phyloP scores from a whole-genome alignment of 2,888 invertebrate species.

The Caenorhabditis japonica region DNA sequence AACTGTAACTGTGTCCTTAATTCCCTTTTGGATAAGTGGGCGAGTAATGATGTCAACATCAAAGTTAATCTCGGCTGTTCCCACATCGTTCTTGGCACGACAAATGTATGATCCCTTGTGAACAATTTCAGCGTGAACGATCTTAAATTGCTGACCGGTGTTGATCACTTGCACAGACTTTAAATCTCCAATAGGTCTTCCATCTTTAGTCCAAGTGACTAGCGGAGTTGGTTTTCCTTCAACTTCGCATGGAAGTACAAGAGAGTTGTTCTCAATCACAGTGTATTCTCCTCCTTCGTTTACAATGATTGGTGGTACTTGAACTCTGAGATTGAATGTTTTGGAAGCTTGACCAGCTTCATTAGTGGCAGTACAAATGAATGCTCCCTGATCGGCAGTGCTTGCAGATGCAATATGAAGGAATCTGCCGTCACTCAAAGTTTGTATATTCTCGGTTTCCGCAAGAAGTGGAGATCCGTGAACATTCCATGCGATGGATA shows the following conservation, averaged over 20 bases:
- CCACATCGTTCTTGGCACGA: constrained; percentile 72
- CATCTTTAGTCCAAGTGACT: constrained; percentile 78
- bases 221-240: constrained; percentile 79
- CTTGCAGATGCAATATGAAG: constrained; percentile 80
- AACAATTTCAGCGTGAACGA: constrained; percentile 64
- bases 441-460: constrained; percentile 58
- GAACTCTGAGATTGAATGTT: constrained; percentile 66
- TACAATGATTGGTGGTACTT: constrained; percentile 78
- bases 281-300: constrained; percentile 73
- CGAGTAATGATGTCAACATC: constrained; percentile 81
- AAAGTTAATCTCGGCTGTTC: constrained; percentile 77
- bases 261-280: constrained; percentile 78
- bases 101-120: constrained; percentile 64
- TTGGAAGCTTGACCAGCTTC: constrained; percentile 79
- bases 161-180: constrained; percentile 67
- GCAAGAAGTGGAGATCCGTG: constrained; percentile 62
- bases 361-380: constrained; percentile 81
- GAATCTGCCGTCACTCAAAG: constrained; percentile 65
- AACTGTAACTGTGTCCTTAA: constrained; percentile 76
- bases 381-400: constrained; percentile 81
- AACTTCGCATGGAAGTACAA: constrained; percentile 79
- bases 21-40: constrained; percentile 78
- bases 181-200: constrained; percentile 53
- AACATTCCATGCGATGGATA: constrained; percentile 62
- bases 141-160: constrained; percentile 74